Base-by-base conservation (phyloP, 2,888 invertebrate genomes). In the Caenorhabditis japonica region DNA sequence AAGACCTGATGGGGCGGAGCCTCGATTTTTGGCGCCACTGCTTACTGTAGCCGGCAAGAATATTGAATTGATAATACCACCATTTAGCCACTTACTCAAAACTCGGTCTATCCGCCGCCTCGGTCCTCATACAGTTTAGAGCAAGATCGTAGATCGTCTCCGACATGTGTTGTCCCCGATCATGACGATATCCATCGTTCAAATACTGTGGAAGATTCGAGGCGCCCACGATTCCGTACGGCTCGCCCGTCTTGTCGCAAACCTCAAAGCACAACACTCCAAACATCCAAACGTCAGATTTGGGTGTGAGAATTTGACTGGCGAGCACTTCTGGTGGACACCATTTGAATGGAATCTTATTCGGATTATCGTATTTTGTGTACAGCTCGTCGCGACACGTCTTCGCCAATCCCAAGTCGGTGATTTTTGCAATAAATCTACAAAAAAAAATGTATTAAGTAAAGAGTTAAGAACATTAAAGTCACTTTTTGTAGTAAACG, bases 371-470 rank as follows among this genome's bases (percentile, higher is more conserved):
- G 53, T 79, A 76, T 4, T 39, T 46, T 13, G 76, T 62, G 23
- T 64, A 43, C 21, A 52, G 33, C 25, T 77, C 77, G n/a, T 60
- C 58, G 10, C 73, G 75, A 44, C 62, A 61, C n/a, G 70, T 41
- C 53, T 79, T 81, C 4, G 81, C 71, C 21, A 82, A 59, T 3
- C 82, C 82, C 23, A 81, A 79, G 52, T 82, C 82, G 8, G 81
- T 79, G 10, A 82, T 56, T 41, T 81, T 81, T 17, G 76, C 71
- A 23, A 79, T 56, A 38, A 64, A 58, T 36, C 77, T 77, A 41
- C n/a, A 55, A 33, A 10, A 5, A 15, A 27, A 12, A 17, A 17
- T 19, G 33, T 7, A 19, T 8, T 13, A 46, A 12, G 13, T 27
- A 25, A 15, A n/a, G n/a, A n/a, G n/a, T n/a, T n/a, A n/a, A n/a